These are phyloP conservation scores for Herpailurus yagouaroundi DNA, from an alignment of 2,113 vertebrate species.

Conservation along the genomic window DNA sequence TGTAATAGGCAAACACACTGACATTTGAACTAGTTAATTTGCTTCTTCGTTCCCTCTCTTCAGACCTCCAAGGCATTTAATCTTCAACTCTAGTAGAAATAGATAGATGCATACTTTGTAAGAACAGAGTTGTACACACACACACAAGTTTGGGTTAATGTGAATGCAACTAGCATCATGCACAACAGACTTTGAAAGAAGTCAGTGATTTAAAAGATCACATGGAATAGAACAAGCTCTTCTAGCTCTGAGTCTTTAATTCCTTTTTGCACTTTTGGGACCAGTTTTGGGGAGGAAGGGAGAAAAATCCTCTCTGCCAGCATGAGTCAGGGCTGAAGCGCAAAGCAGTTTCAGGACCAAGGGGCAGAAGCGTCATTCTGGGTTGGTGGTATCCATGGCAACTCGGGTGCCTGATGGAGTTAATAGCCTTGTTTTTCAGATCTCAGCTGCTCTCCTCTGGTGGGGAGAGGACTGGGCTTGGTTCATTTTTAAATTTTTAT, in stretches of 20 bases:
- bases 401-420: neutral
- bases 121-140: neutral
- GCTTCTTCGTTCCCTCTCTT: neutral
- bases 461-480: neutral
- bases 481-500: neutral
- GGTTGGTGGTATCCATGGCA: slow-evolving; percentile 61
- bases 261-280: neutral
- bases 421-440: slow-evolving; percentile 52
- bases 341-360: slow-evolving; percentile 40
- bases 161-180: neutral
- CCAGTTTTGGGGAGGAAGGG: neutral
- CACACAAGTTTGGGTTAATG: accelerated
- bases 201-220: neutral
- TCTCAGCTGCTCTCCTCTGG: neutral
- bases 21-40: neutral
- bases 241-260: neutral
- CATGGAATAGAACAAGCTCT: neutral
- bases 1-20: neutral
- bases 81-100: neutral
- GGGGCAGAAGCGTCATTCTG: neutral
- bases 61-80: neutral
- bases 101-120: neutral
- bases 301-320: neutral
- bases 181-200: neutral
- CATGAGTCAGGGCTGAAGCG: neutral